A percentile compares a stretch with the other conserved stretches of the same genome.
These are phyloP conservation scores for Calliopsis andreniformis DNA, from an alignment of 1,140 invertebrate species.

Conservation along the genomic window DNA sequence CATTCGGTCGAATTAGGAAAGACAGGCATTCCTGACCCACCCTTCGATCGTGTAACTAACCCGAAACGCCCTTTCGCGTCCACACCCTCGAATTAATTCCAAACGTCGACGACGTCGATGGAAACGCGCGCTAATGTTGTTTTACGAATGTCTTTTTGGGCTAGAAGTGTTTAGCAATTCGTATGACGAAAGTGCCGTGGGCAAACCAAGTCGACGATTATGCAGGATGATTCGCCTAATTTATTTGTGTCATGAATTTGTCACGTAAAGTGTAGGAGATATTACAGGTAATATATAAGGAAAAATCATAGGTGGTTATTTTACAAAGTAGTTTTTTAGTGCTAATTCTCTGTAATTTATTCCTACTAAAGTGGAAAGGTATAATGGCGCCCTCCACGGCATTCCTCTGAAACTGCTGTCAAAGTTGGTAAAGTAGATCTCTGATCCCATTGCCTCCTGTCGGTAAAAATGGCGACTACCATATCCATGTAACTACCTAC, in stretches of 20 bases:
- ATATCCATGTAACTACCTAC: neutral
- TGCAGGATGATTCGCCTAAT: no score
- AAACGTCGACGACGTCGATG: neutral
- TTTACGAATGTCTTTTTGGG: neutral
- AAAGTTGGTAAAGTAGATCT: neutral
- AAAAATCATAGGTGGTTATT: no score
- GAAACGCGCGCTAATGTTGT: neutral
- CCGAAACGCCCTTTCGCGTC: slow-evolving; percentile 31
- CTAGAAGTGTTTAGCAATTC: neutral
- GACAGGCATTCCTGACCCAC: slow-evolving; percentile 56
- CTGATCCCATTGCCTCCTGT: neutral
- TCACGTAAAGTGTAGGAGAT: no score
- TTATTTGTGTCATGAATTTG: no score
- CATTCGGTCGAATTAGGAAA: slow-evolving; percentile 40
- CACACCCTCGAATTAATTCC: slow-evolving; percentile 40
- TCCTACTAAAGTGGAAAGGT: no score
- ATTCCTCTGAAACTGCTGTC: neutral
- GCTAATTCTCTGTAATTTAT: no score
- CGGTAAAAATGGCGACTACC: neutral
- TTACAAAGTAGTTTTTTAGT: no score
- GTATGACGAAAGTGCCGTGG: no score
- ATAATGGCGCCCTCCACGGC: neutral
- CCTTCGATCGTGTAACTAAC: slow-evolving; percentile 27
- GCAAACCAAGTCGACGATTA: no score
- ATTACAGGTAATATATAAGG: no score